A percentile compares a stretch with the other conserved stretches of the same genome.
phyloP scores from a whole-genome alignment of 2,888 invertebrate genomes.

The Drosophila mimetica region DNA sequence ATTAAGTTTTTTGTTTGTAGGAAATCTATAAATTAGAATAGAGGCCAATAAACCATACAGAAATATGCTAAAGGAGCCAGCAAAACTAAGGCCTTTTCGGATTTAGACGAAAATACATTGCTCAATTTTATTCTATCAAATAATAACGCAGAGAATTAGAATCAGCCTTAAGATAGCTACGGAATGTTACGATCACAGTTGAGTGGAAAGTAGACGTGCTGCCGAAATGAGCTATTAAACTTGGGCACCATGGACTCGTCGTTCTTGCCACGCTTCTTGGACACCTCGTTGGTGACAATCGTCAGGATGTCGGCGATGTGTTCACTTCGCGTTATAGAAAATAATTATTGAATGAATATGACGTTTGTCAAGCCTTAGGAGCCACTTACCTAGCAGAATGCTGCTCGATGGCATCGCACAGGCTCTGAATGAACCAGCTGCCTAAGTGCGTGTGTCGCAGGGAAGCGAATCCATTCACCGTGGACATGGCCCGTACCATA shows the following conservation, averaged over 20 bases:
- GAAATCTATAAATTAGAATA: constrained; percentile 18
- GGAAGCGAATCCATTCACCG: constrained; percentile 81
- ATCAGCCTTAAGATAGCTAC: not conserved
- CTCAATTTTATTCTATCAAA: not conserved
- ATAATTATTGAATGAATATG: too few species aligned
- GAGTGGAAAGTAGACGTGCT: constrained; percentile 75
- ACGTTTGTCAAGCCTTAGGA: too few species aligned
- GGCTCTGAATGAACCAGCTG: constrained; percentile 83
- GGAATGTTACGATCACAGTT: not conserved
- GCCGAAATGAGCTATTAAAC: constrained; percentile 60
- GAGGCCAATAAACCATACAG: constrained; percentile 2
- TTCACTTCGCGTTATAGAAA: not conserved
- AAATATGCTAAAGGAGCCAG: not conserved
- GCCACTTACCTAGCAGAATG: constrained; percentile 65
- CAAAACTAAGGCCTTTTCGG: not conserved
- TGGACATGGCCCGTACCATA: constrained; percentile 81
- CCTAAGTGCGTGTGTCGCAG: constrained; percentile 79
- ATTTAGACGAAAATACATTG: not conserved
- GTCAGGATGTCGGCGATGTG: constrained; percentile 33
- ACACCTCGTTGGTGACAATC: constrained; percentile 26
- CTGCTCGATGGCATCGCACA: constrained; percentile 74
- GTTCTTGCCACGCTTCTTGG: constrained; percentile 24
- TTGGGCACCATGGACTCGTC: constrained; percentile 33
- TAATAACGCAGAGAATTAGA: too few species aligned
- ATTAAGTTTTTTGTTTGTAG: constrained; percentile 7